These are phyloP conservation scores for Mus caroli DNA, from an alignment of 2,797 vertebrate species.

Conservation along the genomic window DNA sequence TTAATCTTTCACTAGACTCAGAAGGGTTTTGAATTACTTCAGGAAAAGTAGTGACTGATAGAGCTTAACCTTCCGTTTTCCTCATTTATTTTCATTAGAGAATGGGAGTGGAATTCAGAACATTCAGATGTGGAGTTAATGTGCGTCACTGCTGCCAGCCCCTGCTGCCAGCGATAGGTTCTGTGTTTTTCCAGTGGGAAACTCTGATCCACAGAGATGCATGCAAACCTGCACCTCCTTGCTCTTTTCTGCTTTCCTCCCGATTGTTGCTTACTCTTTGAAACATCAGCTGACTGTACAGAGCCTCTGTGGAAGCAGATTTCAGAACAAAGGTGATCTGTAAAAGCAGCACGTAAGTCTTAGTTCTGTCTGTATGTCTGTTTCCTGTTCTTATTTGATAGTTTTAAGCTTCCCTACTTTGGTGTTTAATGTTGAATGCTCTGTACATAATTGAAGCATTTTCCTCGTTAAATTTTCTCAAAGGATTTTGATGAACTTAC, in stretches of 20 bases:
- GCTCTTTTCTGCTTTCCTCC: conserved; percentile 59
- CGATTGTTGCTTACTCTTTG: conserved; percentile 73
- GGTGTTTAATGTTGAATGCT: conserved; percentile 53
- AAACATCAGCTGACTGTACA: conserved; percentile 73
- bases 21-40: conserved; percentile 87
- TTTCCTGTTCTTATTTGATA: conserved; percentile 51
- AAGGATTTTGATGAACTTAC: conserved; percentile 57
- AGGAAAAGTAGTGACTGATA: conserved; percentile 86
- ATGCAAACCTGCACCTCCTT: conserved; percentile 43
- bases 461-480: conserved; percentile 47
- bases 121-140: conserved; percentile 84
- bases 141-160: conserved; percentile 76
- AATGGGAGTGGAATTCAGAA: conserved; percentile 85
- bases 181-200: conserved; percentile 85
- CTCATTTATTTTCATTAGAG: conserved; percentile 88
- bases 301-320: conserved; percentile 60
- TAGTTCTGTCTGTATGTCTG: conserved; percentile 47
- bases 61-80: conserved; percentile 88
- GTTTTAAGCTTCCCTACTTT: conserved; percentile 26
- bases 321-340: conserved; percentile 69
- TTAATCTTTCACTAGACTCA: conserved; percentile 82
- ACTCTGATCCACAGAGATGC: conserved; percentile 73
- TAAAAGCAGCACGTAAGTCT: conserved; percentile 67
- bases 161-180: conserved; percentile 72
- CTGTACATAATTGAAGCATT: conserved; percentile 42